Conservation (phyloP, 1,140 invertebrate species). For the Heliconius nattereri region DNA sequence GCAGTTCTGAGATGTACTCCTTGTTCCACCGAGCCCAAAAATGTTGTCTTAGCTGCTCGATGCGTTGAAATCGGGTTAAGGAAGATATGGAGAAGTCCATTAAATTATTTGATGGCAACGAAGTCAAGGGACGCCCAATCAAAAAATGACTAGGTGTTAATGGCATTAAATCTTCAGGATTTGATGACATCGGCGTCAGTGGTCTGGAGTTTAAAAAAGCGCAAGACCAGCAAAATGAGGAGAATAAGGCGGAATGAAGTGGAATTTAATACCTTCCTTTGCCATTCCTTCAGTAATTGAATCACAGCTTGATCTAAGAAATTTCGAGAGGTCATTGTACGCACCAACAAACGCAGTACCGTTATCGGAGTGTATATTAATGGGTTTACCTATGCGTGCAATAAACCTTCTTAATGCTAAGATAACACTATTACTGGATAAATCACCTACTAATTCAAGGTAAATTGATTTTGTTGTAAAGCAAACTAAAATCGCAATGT, state of each 20-base stretch:
- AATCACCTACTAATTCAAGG: slow-evolving; percentile 39
- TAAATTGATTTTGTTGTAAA: slow-evolving; percentile 30
- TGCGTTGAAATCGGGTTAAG: slow-evolving; percentile 28
- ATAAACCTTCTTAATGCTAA: slow-evolving; percentile 19
- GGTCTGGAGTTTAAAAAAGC: slow-evolving; percentile 38
- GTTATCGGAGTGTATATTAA: slow-evolving; percentile 49
- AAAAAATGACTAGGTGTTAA: slow-evolving; percentile 61
- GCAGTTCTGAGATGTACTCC: slow-evolving; percentile 10
- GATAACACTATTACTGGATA: slow-evolving; percentile 33
- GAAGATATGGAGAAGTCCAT: background rate
- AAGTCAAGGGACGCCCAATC: slow-evolving; percentile 50
- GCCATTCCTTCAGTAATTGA: slow-evolving; percentile 16
- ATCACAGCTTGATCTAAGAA: slow-evolving; percentile 27
- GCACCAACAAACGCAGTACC: slow-evolving; percentile 51
- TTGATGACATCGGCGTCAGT: slow-evolving; percentile 41
- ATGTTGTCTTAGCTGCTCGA: slow-evolving; percentile 31
- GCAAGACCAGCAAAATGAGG: slow-evolving; percentile 42
- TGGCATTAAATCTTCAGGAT: slow-evolving; percentile 45
- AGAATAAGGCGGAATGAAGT: slow-evolving; percentile 41
- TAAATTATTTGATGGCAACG: slow-evolving; percentile 24
- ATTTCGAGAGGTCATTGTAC: slow-evolving; percentile 38
- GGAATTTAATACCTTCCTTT: slow-evolving; percentile 40
- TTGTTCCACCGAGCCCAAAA: slow-evolving; percentile 29
- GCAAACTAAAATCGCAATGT: slow-evolving; percentile 29
- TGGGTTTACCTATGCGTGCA: slow-evolving; percentile 44